These are phyloP conservation scores for Peromyscus attwateri DNA, from an alignment of 2,797 vertebrate species.

Conservation along the genomic window DNA sequence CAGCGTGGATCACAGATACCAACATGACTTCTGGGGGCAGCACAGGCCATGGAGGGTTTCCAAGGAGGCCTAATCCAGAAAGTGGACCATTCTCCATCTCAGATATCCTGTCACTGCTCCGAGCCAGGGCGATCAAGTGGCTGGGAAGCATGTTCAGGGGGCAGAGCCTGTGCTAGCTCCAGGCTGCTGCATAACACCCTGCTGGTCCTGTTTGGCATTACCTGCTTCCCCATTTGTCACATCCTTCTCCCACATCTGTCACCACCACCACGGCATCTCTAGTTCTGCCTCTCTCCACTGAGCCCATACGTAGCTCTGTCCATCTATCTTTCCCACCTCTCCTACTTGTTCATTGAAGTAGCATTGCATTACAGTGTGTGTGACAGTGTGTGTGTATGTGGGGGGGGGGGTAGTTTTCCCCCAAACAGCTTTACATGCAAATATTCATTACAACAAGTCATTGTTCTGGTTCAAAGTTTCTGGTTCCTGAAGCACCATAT, in stretches of 20 bases:
- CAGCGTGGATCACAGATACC: background rate
- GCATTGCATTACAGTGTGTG: background rate
- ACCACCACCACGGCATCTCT: background rate
- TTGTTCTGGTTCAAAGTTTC: background rate
- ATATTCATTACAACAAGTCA: background rate
- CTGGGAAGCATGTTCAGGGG: background rate
- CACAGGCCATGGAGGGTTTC: background rate
- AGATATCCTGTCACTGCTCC: background rate
- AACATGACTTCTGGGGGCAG: background rate
- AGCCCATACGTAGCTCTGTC: too few species aligned
- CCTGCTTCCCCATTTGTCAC: background rate
- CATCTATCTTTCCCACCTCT: background rate
- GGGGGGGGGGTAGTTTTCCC: background rate
- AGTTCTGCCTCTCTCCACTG: background rate
- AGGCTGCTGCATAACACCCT: background rate
- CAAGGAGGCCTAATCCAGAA: too few species aligned
- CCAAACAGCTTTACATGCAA: background rate
- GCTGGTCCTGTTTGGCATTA: background rate
- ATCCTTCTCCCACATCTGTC: background rate
- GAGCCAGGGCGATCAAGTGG: background rate
- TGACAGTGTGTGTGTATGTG: background rate
- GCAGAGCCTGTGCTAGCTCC: background rate
- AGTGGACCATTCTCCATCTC: background rate
- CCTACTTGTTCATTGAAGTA: background rate
- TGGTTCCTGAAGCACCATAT: background rate